Evolutionary conservation across 2,888 invertebrate species (phyloP), one percentile per base, ranked within the genome.

Genomic region (Athrips mouffetella): DNA sequence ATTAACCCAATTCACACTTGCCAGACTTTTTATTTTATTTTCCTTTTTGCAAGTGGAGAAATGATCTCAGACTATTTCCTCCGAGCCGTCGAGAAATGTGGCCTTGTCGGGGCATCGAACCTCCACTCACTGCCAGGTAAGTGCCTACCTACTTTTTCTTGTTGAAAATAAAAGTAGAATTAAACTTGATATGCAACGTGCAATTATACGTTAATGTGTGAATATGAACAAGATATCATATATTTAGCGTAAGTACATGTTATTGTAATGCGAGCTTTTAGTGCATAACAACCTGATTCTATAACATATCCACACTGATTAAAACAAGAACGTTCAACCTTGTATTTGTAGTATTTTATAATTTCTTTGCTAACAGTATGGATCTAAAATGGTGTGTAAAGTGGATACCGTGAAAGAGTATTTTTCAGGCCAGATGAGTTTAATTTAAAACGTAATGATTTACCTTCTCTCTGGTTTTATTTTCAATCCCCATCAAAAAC

Each of bases 31-130:
- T 57, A 55, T 54, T 35, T 47, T 39, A 55, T 65, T 70, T 68
- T 70, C 69, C 67, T 64, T 67, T 74, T 65, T 60, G 47, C 52
- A 63, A 51, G 53, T 53, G 78, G 83, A 85, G 85, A 86, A 85
- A 86, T 84, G 81, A 83, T 79, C 76, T 69, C 54, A 62, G 58
- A 70, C 67, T 71, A 70, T 74, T 76, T 71, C 72, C 73, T 68
- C 50, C 52, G 59, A 57, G 53, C 31, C 45, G 11, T 15, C 67
- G 73, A 84, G 84, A 84, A 83, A 84, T 81, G 82, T 67, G 69
- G 62, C 86, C 87, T 85, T 83, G 80, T 47, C 50, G 57, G 86
- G 65, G 53, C 85, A 61, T 58, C 73, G 84, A 81, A 80, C 82
- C 68, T 52, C 48, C 54, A 57, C 59, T 66, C 73, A 62, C 65